Conservation (phyloP, 2,113 vertebrate species). For the Phylloscopus trochilus region DNA sequence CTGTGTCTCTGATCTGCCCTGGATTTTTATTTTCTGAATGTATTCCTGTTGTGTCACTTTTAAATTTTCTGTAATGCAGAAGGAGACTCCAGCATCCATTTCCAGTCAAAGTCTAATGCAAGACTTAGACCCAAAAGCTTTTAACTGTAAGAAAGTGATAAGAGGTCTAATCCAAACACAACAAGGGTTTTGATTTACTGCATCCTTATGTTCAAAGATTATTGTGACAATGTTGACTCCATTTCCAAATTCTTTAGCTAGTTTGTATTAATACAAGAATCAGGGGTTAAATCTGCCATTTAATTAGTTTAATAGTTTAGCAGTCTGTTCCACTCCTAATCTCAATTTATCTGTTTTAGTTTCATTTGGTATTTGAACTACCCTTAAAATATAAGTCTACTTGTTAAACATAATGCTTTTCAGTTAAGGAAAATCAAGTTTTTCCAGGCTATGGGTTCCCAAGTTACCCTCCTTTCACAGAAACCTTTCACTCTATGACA, state of each 20-base stretch:
- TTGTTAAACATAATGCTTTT: neutral
- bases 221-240: neutral
- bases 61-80: neutral
- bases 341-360: neutral
- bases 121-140: neutral
- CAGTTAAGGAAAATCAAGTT: neutral
- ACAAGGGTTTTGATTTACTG: neutral
- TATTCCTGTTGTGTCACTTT: neutral
- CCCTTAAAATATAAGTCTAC: neutral
- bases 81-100: neutral
- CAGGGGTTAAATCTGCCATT: neutral
- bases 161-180: neutral
- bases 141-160: neutral
- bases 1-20: neutral
- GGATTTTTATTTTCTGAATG: neutral
- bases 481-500: neutral
- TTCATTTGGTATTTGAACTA: neutral
- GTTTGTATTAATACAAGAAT: neutral
- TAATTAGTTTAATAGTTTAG: neutral
- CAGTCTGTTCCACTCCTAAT: neutral
- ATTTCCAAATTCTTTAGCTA: neutral
- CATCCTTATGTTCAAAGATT: neutral
- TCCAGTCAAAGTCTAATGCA: neutral
- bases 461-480: neutral
- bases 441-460: neutral